Evolutionary conservation across 2,888 invertebrate genomes (phyloP), one percentile per base, ranked within the genome.

Genomic region (Caradrina clavipalpis): DNA sequence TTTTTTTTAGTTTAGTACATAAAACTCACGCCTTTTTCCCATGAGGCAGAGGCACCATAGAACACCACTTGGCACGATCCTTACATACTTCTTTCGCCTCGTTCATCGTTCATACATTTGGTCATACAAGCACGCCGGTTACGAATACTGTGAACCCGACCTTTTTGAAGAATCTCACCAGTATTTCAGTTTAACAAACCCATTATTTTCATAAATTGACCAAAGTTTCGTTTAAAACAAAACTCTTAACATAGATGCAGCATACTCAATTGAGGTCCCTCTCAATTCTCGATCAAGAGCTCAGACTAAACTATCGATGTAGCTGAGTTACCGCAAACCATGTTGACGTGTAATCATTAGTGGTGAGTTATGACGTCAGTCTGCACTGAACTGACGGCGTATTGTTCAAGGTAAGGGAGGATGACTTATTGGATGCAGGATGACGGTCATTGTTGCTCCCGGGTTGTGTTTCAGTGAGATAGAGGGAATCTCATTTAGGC

Each of bases 341-440:
- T 26, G 59, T 26, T 69, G 73, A 73, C 73, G 55, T 66, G 61
- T 50, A 26, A 72, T 78, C 86, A 85, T 86, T 86, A 86, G 69
- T 74, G 59, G 68, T 86, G 86, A 86, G 70, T 85, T 77, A 86
- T 84, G 82, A 69, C 72, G 58, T 78, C 76, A 63, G 78, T 47
- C 61, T 64, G 56, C 58, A 64, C 63, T 10, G 49, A 49, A 69
- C 67, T 59, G 62, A 49, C 61, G 42, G 53, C 53, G 62, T 80
- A 80, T 78, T 78, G 80, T 78, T 76, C 67, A 67, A 76, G 65
- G 68, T 73, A 73, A 64, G 63, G 53, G 51, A 56, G 31, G 26
- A 69, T 77, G 77, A 77, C 63, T 77, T 75, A 77, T 77, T 75
- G 80, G 47, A n/a, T 51, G 3, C 22, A 39, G 49, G 26, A 62